These are phyloP conservation scores for Bungarus multicinctus DNA, from an alignment of 2,113 vertebrate species.

Conservation along the genomic window DNA sequence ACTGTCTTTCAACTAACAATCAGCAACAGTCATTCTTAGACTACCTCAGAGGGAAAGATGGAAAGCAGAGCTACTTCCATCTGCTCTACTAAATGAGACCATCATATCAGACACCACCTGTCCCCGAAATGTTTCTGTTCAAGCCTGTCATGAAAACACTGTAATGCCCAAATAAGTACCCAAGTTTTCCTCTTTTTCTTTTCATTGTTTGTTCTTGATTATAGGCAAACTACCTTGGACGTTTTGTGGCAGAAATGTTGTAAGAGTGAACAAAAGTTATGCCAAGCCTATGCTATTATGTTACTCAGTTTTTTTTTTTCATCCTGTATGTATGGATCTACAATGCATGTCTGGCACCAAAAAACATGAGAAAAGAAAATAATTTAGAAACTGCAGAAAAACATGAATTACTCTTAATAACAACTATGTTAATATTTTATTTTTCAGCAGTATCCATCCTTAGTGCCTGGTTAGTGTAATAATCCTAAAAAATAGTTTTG, in stretches of 20 bases:
- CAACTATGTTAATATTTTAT: constrained; percentile 8
- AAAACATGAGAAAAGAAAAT: background rate
- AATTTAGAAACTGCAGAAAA: constrained; percentile 36
- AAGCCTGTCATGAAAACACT: background rate
- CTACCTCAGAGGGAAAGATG: background rate
- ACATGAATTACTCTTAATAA: constrained; percentile 31
- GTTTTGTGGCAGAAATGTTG: constrained; percentile 5
- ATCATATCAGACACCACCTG: background rate
- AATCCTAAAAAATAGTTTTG: background rate
- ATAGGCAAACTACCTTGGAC: background rate
- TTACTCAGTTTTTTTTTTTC: background rate
- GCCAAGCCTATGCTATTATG: constrained; percentile 21
- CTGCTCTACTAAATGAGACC: background rate
- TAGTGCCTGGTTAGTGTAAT: constrained; percentile 1
- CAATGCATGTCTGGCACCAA: background rate
- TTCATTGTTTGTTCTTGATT: background rate
- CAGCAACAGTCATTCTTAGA: background rate
- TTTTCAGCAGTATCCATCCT: background rate
- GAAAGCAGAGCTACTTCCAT: background rate
- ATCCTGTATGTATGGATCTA: background rate
- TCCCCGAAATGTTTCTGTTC: background rate
- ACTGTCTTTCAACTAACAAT: background rate
- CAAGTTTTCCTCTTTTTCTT: background rate
- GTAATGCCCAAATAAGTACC: background rate
- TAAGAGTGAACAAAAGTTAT: constrained; percentile 18